Evolutionary conservation across 2,888 invertebrate genomes (phyloP).

Genomic region (Odontocerum albicorne): DNA sequence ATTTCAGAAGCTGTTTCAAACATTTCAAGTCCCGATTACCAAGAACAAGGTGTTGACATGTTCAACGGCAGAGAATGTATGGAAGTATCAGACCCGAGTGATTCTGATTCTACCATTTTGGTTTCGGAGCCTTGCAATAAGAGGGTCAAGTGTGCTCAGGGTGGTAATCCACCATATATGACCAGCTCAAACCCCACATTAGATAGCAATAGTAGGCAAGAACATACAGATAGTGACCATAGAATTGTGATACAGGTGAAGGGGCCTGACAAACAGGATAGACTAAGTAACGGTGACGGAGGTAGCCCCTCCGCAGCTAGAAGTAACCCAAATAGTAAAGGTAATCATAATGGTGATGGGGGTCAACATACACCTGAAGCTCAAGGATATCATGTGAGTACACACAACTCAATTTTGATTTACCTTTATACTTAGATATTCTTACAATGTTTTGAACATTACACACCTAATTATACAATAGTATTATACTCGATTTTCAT

Average conservation of each 20-base stretch:
- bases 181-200: constrained; percentile 33
- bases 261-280: constrained; percentile 50
- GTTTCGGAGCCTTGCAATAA: constrained; percentile 77
- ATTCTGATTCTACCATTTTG: constrained; percentile 85
- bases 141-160: constrained; percentile 47
- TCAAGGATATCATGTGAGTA: constrained; percentile 59
- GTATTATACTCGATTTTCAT: too few relatives aligned
- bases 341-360: constrained; percentile 42
- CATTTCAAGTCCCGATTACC: constrained; percentile 88
- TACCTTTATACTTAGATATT: too few relatives aligned
- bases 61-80: constrained; percentile 78
- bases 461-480: too few relatives aligned
- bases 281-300: constrained; percentile 40
- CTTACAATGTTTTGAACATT: too few relatives aligned
- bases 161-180: constrained; percentile 43
- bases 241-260: constrained; percentile 84
- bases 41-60: constrained; percentile 84
- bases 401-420: too few relatives aligned
- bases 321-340: constrained; percentile 22
- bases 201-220: constrained; percentile 20
- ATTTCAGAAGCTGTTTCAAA: constrained; percentile 86
- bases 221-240: constrained; percentile 51
- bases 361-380: constrained; percentile 57
- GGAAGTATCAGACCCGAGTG: constrained; percentile 87
- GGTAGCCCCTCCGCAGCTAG: constrained; percentile 41